Evolutionary conservation across 2,113 vertebrate species (phyloP).

Genomic region (Alligator mississippiensis): DNA sequence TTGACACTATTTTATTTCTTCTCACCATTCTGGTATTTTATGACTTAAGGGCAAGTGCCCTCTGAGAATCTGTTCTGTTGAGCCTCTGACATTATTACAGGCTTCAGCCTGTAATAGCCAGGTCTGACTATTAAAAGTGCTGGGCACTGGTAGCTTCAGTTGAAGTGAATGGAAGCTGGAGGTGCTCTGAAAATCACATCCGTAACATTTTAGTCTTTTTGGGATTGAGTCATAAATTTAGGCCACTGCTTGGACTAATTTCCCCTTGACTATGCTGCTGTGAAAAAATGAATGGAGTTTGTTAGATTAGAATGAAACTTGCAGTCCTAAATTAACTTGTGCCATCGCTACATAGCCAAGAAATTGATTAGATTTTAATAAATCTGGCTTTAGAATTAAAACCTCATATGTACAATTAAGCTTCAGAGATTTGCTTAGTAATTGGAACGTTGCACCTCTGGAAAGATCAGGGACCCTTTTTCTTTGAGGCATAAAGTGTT

Average conservation of each 20-base stretch:
- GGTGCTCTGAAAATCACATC: slow-evolving; percentile 27
- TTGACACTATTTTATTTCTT: slow-evolving; percentile 47
- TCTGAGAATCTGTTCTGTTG: slow-evolving; percentile 30
- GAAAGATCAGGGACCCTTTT: not conserved
- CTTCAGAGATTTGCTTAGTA: slow-evolving; percentile 19
- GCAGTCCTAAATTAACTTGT: slow-evolving; percentile 32
- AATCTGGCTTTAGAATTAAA: slow-evolving; percentile 47
- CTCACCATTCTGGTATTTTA: slow-evolving; percentile 44
- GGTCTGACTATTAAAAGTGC: slow-evolving; percentile 23
- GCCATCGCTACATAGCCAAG: not conserved
- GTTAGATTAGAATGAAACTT: slow-evolving; percentile 53
- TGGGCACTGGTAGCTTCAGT: slow-evolving; percentile 32
- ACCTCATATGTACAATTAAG: slow-evolving; percentile 26
- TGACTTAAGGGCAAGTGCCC: slow-evolving; percentile 46
- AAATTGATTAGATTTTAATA: slow-evolving; percentile 51
- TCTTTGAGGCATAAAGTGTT: not conserved
- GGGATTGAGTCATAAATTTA: slow-evolving; percentile 41
- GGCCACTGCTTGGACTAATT: slow-evolving; percentile 44
- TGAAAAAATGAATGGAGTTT: slow-evolving; percentile 51
- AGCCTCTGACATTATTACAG: slow-evolving; percentile 25
- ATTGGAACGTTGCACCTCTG: not conserved
- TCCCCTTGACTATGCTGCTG: slow-evolving; percentile 12
- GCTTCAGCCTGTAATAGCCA: too few relatives aligned
- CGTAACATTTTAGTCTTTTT: slow-evolving; percentile 35
- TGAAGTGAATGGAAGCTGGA: slow-evolving; percentile 35